Base-by-base conservation (phyloP, 1,140 invertebrate genomes). In the Probaryconus sp. region DNA sequence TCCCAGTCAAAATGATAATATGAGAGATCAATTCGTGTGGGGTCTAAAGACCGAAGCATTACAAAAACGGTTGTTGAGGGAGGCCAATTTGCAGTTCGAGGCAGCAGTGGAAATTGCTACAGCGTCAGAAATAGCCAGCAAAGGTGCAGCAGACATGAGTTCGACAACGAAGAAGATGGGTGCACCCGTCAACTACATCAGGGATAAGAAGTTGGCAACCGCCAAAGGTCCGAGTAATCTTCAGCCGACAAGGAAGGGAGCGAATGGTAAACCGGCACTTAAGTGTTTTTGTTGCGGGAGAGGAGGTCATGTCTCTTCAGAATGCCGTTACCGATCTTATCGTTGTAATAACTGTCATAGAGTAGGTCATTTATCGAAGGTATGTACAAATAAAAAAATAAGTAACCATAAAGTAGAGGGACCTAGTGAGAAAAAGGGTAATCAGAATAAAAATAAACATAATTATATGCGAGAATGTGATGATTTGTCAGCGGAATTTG, bases 1-100 rank as follows among this genome's bases (percentile, higher is more conserved):
- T 3, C 28, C 1, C 1, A 60, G 50, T n/a, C 51, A 81, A 9
- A 69, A 81, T 3, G 77, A 71, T 5, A 40, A 28, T n/a, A 26
- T 84, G 10, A 35, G 78, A 42, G 79, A 85, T 50, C 73, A 77
- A 61, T 81, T 84, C 31, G 72, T 84, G 0, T 79, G 73, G 63
- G 78, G 82, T 3, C 40, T 84, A n/a, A 42, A 37, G 13, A 72
- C 48, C 13, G 76, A 73, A 4, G 37, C 65, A 1, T 40, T 76
- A 5, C 64, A 79, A 20, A 73, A 71, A 11, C 31, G 70, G 5
- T 42, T 83, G 0, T 38, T 79, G 2, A 30, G 70, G 20, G 78
- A 80, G 35, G 63, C 70, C 18, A 40, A 75, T 5, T 35, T 75
- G 5, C 58, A 77, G 7, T 79, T 78, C 30, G 53, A 61, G 0